Evolutionary conservation across 1,140 invertebrate genomes (phyloP).

Genomic region (Pseudachorutes palmiensis): DNA sequence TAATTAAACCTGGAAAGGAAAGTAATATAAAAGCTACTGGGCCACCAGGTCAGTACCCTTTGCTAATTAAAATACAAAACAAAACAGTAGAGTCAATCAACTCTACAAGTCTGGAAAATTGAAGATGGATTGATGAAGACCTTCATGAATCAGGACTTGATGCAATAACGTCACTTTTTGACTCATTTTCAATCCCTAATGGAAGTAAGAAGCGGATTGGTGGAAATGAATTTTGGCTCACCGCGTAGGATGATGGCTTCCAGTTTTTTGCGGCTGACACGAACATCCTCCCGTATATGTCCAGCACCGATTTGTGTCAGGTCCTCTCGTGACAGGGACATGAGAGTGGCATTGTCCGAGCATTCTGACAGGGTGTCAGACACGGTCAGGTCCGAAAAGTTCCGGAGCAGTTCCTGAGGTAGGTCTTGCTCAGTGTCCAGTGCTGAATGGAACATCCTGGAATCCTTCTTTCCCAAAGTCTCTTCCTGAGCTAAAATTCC

Average conservation of each 20-base stretch:
- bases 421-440: background rate
- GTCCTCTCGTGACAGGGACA: conserved; percentile 34
- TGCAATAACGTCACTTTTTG: no score
- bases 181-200: no score
- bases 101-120: no score
- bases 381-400: conserved; percentile 7
- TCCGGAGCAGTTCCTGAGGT: background rate
- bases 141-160: no score
- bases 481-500: background rate
- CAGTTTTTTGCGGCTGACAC: conserved; percentile 36
- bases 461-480: background rate
- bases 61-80: no score
- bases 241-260: conserved; percentile 35
- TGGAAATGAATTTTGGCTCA: conserved; percentile 8
- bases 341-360: conserved; percentile 37
- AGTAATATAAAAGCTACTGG: no score
- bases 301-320: conserved; percentile 33
- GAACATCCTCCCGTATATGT: conserved; percentile 34
- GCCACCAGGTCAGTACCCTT: no score
- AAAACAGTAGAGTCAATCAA: no score
- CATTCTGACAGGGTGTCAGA: conserved; percentile 37
- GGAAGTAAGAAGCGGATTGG: background rate
- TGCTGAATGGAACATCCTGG: conserved; percentile 15
- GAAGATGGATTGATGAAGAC: no score
- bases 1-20: no score